These are phyloP conservation scores for Galaxea fascicularis DNA, from an alignment of 92 coral and sea anemone species.

Conservation along the genomic window DNA sequence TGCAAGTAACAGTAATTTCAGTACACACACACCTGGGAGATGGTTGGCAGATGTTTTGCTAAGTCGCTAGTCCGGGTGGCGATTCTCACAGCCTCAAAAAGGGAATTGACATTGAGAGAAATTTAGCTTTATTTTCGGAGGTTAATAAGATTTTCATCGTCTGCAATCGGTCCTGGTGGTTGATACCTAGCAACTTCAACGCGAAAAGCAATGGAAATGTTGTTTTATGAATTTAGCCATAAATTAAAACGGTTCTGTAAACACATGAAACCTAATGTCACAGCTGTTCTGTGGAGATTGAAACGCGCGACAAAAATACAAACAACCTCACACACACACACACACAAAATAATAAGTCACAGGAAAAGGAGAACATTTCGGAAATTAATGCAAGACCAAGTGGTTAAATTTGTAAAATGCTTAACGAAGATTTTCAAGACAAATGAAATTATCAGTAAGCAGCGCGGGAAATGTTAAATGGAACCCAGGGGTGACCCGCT, in stretches of 20 bases:
- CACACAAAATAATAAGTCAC: background rate
- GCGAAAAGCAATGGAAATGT: constrained; percentile 55
- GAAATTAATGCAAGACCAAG: background rate
- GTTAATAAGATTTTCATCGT: background rate
- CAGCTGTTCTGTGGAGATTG: constrained; percentile 78
- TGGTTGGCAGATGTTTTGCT: constrained; percentile 79
- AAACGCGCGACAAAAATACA: constrained; percentile 23
- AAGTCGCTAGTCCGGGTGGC: constrained; percentile 37
- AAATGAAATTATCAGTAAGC: constrained; percentile 21
- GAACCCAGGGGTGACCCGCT: constrained; percentile 18
- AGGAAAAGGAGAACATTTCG: constrained; percentile 8
- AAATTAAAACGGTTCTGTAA: constrained; percentile 94
- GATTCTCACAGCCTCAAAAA: constrained; percentile 41
- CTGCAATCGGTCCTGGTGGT: background rate
- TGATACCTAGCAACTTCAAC: constrained; percentile 49
- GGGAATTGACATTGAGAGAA: constrained; percentile 20
- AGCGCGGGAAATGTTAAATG: constrained; percentile 56
- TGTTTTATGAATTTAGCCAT: constrained; percentile 74
- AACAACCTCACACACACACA: constrained; percentile 29
- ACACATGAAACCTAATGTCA: constrained; percentile 86
- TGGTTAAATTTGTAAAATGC: constrained; percentile 10
- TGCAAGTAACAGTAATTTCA: constrained; percentile 72
- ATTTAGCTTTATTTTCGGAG: constrained; percentile 9
- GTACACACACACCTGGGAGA: constrained; percentile 93
- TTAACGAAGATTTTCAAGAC: background rate